These are phyloP conservation scores for Cataglyphis rosenhaueri DNA, from an alignment of 2,888 invertebrate genomes.

Conservation along the genomic window DNA sequence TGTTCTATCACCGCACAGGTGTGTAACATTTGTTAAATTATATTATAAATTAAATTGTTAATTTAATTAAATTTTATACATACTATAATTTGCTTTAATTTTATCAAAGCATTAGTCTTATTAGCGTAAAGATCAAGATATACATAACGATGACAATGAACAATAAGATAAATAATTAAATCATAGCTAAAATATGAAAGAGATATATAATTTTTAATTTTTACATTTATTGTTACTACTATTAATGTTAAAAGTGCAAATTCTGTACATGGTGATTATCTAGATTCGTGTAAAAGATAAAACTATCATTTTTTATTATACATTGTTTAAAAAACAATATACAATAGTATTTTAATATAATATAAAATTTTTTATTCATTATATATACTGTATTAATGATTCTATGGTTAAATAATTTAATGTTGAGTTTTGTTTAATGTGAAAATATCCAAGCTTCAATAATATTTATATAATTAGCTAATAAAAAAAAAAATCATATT, in stretches of 20 bases:
- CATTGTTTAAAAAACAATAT: background rate
- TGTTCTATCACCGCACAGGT: conserved; percentile 73
- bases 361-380: background rate
- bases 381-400: background rate
- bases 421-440: background rate
- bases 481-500: background rate
- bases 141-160: background rate
- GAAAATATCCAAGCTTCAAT: background rate
- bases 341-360: background rate
- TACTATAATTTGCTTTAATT: background rate
- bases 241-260: background rate
- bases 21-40: conserved; percentile 41
- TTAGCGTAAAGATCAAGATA: background rate
- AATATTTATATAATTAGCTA: background rate
- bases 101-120: background rate
- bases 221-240: background rate
- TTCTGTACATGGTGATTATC: background rate
- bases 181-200: background rate
- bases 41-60: background rate
- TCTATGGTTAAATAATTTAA: background rate
- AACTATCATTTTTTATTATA: background rate
- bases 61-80: background rate
- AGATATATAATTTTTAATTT: background rate
- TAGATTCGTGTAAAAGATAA: background rate
- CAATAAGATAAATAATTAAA: background rate